Evolutionary conservation across 2,113 vertebrate genomes (phyloP).

Genomic region (Condylura cristata): DNA sequence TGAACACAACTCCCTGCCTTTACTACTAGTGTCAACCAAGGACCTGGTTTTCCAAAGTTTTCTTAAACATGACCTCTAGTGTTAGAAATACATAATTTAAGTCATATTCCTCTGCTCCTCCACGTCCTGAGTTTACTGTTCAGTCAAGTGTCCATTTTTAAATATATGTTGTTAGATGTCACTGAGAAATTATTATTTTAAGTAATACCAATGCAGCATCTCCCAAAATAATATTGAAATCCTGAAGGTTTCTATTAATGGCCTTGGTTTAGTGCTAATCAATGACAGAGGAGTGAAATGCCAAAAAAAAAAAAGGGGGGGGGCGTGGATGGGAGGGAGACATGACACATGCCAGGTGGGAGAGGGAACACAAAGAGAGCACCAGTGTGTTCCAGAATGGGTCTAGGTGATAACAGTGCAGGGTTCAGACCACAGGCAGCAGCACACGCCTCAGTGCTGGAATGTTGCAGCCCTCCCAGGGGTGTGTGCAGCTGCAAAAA

Average conservation of each 20-base stretch:
- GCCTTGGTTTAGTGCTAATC: neutral
- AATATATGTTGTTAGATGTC: neutral
- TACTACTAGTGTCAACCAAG: neutral
- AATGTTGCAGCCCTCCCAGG: neutral
- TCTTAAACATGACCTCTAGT: neutral
- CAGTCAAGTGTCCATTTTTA: neutral
- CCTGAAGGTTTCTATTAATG: neutral
- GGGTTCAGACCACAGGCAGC: rapidly evolving
- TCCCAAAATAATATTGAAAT: neutral
- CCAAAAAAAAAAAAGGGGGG: neutral
- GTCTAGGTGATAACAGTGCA: neutral
- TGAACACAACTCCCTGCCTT: neutral
- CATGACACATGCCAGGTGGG: neutral
- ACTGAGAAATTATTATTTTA: neutral
- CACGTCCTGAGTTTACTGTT: neutral
- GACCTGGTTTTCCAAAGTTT: neutral
- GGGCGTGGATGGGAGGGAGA: too few species aligned
- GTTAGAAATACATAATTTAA: neutral
- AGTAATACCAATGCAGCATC: neutral
- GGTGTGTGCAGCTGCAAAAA: neutral
- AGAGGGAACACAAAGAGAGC: neutral
- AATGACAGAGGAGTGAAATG: neutral
- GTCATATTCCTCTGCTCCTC: neutral
- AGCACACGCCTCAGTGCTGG: neutral
- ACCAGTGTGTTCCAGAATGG: neutral